Base-by-base conservation (phyloP, 30 jellyfish, hydroid and myxozoan genomes). In the Clytia hemisphaerica region DNA sequence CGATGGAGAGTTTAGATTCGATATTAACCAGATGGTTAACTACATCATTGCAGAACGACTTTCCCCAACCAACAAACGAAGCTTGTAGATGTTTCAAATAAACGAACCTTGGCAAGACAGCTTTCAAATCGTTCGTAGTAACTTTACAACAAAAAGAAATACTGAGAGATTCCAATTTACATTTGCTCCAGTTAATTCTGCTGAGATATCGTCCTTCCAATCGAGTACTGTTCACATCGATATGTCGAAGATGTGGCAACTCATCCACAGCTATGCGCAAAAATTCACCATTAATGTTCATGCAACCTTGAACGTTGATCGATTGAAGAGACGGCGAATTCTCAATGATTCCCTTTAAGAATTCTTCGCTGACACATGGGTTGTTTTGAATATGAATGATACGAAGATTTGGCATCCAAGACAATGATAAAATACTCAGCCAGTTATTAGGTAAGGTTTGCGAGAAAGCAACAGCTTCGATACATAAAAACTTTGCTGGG, bases 51-150 rank as follows among this genome's bases (percentile, higher is more conserved):
- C 66, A 15, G 66, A 61, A 33, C 5, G 75, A 27, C 37, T 38
- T 61, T 1, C 75, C 75, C 75, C 75, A 61, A 0, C 75, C 75
- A 1, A 61, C 75, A 61, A 61, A 61, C 7, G 66, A 61, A 6
- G 24, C 75, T 25, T 22, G 21, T 4, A 61, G 28, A 18, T 61
- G 59, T 29, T 19, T 30, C 29, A 61, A 61, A 19, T 38, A 33
- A 21, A 4, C 37, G 0, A 61, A 12, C 27, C 37, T 61, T 21
- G 75, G 1, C 22, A 61, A 25, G 28, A 61, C 34, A 37, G 31
- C 10, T 28, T 36, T 31, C 27, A 61, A 15, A 61, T 61, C 75
- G 61, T 12, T 21, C 15, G 7, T 31, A 9, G 18, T 3, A 0
- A 61, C 12, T 61, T 61, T 61, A 34, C 75, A 61, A 61, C 75